These are phyloP conservation scores for Vanacampus margaritifer DNA, from an alignment of 2,113 vertebrate genomes.

Conservation along the genomic window DNA sequence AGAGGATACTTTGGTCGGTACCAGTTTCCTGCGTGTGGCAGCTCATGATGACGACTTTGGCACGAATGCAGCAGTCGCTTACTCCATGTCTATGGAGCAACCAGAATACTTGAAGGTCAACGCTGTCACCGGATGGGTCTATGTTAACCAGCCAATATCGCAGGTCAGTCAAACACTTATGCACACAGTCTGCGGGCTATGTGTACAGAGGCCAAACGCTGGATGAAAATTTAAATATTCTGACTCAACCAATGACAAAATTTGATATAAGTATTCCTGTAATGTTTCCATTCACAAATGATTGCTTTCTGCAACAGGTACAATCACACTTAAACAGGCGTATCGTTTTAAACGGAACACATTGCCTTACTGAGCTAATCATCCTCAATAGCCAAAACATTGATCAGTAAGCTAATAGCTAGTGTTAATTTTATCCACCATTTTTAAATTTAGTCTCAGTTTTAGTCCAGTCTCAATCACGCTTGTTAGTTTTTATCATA, in stretches of 20 bases:
- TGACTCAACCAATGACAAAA: background rate
- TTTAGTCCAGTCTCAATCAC: too few relatives aligned
- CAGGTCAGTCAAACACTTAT: conserved; percentile 74
- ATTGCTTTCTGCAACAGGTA: background rate
- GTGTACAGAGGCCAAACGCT: conserved; percentile 22
- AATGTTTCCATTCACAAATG: background rate
- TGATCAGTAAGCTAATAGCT: conserved; percentile 30
- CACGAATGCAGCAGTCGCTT: conserved; percentile 79
- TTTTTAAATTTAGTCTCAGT: too few relatives aligned
- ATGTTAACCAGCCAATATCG: conserved; percentile 81
- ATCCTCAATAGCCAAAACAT: conserved; percentile 27
- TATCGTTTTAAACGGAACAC: background rate
- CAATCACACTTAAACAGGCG: background rate
- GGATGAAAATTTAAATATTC: conserved; percentile 5
- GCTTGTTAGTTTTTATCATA: too few relatives aligned
- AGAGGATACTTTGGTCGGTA: conserved; percentile 83
- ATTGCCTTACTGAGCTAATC: conserved; percentile 9
- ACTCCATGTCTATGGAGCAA: conserved; percentile 77
- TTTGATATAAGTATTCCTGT: background rate
- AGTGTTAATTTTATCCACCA: too few relatives aligned
- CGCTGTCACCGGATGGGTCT: conserved; percentile 84
- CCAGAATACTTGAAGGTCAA: conserved; percentile 81
- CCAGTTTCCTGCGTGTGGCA: conserved; percentile 83
- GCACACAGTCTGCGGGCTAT: background rate
- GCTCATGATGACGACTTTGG: conserved; percentile 84